A percentile compares a stretch with the other conserved stretches of the same genome.
Evolutionary conservation across 2,113 vertebrate species (phyloP).

Genomic region (Toxotes jaculatrix): DNA sequence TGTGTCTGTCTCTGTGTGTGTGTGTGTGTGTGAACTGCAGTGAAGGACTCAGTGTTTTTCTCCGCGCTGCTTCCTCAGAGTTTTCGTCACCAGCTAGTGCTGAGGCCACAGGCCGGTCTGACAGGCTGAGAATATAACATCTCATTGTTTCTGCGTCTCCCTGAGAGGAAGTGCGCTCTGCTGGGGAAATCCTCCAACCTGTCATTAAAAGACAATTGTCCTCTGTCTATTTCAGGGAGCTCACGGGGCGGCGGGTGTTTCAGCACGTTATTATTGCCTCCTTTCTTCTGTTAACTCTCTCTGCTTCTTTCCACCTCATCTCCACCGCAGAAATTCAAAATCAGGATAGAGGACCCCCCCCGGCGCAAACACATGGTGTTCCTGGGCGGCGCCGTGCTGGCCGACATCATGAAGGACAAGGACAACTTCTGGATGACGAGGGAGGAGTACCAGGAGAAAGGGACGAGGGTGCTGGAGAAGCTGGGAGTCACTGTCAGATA

Average conservation of each 20-base stretch:
- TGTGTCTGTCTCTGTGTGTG: no score
- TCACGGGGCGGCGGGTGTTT: background rate
- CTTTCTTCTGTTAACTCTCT: background rate
- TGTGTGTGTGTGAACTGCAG: background rate
- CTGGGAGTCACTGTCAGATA: constrained; percentile 95
- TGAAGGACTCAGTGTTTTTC: background rate
- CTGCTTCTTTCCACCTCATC: background rate
- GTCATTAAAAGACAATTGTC: constrained; percentile 28
- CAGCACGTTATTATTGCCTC: constrained; percentile 2
- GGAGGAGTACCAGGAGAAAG: constrained; percentile 95
- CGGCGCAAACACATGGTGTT: constrained; percentile 97
- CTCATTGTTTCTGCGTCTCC: background rate
- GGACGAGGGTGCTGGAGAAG: constrained; percentile 93
- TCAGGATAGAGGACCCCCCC: constrained; percentile 94
- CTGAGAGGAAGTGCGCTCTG: background rate
- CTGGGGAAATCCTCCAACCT: constrained; percentile 22
- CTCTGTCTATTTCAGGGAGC: background rate
- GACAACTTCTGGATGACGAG: constrained; percentile 98
- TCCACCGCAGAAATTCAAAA: constrained; percentile 91
- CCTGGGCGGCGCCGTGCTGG: constrained; percentile 91
- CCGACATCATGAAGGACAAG: constrained; percentile 98
- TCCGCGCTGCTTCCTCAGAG: background rate
- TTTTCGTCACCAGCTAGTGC: constrained; percentile 1
- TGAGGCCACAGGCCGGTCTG: background rate
- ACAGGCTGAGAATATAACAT: constrained; percentile 21